Conservation (phyloP, 2,888 invertebrate species). For the Cataglyphis rosenhaueri region DNA sequence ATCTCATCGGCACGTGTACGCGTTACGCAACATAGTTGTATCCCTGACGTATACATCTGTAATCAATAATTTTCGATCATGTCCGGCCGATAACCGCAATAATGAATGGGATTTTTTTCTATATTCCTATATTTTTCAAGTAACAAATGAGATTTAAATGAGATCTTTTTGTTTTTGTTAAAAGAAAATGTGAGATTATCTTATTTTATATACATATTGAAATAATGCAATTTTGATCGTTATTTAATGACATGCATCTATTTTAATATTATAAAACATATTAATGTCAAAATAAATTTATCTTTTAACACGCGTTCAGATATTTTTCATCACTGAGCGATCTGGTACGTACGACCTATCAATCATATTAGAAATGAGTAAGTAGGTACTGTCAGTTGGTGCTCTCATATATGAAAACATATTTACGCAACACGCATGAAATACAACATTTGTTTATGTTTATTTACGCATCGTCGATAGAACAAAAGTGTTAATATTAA, state of each 20-base stretch:
- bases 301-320: background rate
- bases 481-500: background rate
- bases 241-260: background rate
- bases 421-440: slow-evolving; percentile 29
- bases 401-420: slow-evolving; percentile 16
- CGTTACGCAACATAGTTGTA: slow-evolving; percentile 22
- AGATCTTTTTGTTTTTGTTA: background rate
- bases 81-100: background rate
- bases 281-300: slow-evolving; percentile 31
- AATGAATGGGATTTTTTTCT: background rate
- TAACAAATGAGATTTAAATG: background rate
- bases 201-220: background rate
- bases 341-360: slow-evolving; percentile 15
- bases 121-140: background rate
- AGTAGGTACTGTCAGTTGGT: background rate
- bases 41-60: background rate
- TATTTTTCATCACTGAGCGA: slow-evolving; percentile 35
- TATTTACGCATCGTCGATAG: slow-evolving; percentile 12
- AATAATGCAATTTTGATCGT: background rate
- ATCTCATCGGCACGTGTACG: slow-evolving; percentile 14
- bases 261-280: slow-evolving; percentile 25
- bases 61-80: slow-evolving; percentile 26
- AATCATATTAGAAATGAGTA: slow-evolving; percentile 28
- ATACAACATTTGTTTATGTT: slow-evolving; percentile 39
- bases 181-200: background rate